Evolutionary conservation across 2,888 invertebrate species (phyloP), one percentile per base, ranked within the genome.

Genomic region (Sphaeridia pumilis): DNA sequence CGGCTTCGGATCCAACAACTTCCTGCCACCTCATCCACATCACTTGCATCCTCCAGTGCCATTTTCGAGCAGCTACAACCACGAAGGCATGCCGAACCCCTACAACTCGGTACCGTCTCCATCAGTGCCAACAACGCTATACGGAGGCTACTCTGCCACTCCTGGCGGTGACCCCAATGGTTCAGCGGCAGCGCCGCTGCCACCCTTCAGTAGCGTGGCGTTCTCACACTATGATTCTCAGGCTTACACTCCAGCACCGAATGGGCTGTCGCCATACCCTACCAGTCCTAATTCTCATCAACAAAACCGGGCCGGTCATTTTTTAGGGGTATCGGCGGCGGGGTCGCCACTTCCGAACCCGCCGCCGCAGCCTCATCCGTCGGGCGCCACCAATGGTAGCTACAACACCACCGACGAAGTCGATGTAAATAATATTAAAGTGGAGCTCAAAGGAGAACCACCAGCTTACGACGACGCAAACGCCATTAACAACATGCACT

Each of bases 211-310:
- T 46, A 47, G 54, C 26, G 57, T 62, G 21, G 58, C 58, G 12
- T 54, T 57, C 22, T 57, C 59, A 26, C 59, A 61, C 46, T 61
- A 58, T 49, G 58, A 63, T 31, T 38, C 12, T 20, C 38, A 46
- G 12, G 31, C 42, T 17, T 54, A 49, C 71, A 76, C 76, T 17
- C 74, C 74, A 76, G 74, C 75, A 75, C 76, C 20, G 72, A 70
- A 74, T 74, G 72, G 76, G 75, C 71, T 72, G 73, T 75, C 75
- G 74, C 75, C 74, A 75, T 75, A 75, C 67, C 74, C 73, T 20
- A 25, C 47, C 17, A 47, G 47, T 28, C 35, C 46, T 5, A 49
- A 42, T 35, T 45, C 50, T n/a, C 35, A 31, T 26, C 50, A 45
- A 28, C 31, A 28, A 26, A 28, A 34, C 2, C 22, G 45, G 7